phyloP scores from a whole-genome alignment of 2,888 invertebrate species.

The Galeruca laticollis region DNA sequence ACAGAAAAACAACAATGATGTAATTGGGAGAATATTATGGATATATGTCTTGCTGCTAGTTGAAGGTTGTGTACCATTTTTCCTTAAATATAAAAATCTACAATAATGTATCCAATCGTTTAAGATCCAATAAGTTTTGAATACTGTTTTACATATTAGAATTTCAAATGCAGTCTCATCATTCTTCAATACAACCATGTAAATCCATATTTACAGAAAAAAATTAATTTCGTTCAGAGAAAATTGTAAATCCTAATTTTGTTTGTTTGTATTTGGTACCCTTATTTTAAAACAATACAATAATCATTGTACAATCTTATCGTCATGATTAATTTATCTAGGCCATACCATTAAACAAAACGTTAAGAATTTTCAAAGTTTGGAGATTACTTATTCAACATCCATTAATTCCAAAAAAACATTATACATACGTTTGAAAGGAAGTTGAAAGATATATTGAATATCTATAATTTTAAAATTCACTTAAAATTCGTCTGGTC shows the following conservation, averaged over 20 bases:
- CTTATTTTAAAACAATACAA: neutral
- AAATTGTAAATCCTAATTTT: neutral
- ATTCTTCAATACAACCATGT: too few relatives aligned
- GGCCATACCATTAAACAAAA: neutral
- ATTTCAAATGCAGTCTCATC: too few relatives aligned
- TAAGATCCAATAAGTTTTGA: too few relatives aligned
- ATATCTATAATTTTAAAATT: constrained; percentile 31
- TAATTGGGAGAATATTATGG: too few relatives aligned
- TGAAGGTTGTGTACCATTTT: too few relatives aligned
- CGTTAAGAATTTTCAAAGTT: neutral
- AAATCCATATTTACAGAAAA: too few relatives aligned
- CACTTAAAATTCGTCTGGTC: constrained; percentile 46
- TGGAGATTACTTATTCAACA: neutral
- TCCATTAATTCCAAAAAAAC: constrained; percentile 14
- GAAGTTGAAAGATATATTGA: constrained; percentile 11
- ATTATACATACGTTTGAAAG: constrained; percentile 21
- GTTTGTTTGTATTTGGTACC: neutral
- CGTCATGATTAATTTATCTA: constrained; percentile 18
- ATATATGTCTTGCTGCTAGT: too few relatives aligned
- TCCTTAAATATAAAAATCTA: too few relatives aligned
- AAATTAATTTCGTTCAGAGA: too few relatives aligned
- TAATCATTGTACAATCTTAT: constrained; percentile 14
- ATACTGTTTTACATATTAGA: too few relatives aligned
- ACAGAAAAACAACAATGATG: too few relatives aligned
- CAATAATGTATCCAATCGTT: too few relatives aligned